phyloP scores from a whole-genome alignment of 2,888 invertebrate species.

The Euclidia mi region DNA sequence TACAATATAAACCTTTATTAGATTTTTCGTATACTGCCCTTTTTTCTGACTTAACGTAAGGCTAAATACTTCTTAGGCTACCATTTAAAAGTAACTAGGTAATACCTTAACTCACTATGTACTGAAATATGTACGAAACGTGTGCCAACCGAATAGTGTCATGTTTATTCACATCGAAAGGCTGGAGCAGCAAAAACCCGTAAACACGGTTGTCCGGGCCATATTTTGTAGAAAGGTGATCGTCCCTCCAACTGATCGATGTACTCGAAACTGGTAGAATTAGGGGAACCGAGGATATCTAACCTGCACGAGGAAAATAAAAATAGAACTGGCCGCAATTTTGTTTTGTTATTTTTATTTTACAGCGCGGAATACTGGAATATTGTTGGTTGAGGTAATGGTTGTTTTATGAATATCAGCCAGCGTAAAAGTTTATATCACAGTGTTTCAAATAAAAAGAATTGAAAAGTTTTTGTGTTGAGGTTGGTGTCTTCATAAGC shows the following conservation, averaged over 20 bases:
- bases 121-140: slow-evolving; percentile 31
- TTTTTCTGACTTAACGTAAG: no score
- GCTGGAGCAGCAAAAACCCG: slow-evolving; percentile 61
- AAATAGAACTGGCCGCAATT: slow-evolving; percentile 3
- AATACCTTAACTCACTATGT: neutral
- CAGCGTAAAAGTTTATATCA: no score
- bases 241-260: slow-evolving; percentile 83
- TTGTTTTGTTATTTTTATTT: neutral
- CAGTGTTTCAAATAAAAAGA: no score
- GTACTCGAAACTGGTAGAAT: slow-evolving; percentile 62
- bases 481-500: no score
- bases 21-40: no score
- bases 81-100: no score
- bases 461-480: no score
- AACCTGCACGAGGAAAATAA: slow-evolving; percentile 27
- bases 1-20: no score
- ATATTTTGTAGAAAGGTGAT: slow-evolving; percentile 81
- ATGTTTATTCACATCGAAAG: slow-evolving; percentile 57
- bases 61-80: no score
- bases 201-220: slow-evolving; percentile 71
- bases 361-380: neutral
- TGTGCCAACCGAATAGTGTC: slow-evolving; percentile 41
- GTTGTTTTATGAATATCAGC: neutral
- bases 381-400: neutral
- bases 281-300: slow-evolving; percentile 51